Percentiles rank a stretch among this genome's conserved stretches.
phyloP scores from a whole-genome alignment of 2,113 vertebrate genomes.

The Aleadryas rufinucha region DNA sequence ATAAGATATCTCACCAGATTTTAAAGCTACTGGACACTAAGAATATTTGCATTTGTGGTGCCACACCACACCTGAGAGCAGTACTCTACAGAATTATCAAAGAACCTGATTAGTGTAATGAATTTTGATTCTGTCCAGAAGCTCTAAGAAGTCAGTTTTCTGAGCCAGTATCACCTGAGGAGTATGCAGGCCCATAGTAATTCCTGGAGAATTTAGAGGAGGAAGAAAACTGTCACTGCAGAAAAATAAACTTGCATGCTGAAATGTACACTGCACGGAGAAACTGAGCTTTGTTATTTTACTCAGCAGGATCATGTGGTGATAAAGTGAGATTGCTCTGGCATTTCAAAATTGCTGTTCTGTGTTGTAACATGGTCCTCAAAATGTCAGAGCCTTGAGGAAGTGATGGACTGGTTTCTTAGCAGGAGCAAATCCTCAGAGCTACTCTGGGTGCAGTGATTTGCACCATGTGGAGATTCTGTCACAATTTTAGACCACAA shows the following conservation, averaged over 20 bases:
- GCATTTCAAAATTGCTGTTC: neutral
- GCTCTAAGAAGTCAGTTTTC: neutral
- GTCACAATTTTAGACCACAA: neutral
- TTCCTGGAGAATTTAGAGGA: neutral
- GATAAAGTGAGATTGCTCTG: neutral
- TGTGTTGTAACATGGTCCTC: neutral
- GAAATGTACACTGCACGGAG: neutral
- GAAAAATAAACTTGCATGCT: neutral
- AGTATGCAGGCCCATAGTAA: neutral
- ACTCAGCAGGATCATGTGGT: neutral
- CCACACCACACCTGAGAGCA: neutral
- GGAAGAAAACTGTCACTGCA: neutral
- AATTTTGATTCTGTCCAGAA: neutral
- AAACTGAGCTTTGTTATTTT: neutral
- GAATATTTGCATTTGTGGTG: neutral
- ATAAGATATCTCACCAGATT: neutral
- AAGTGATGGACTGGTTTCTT: neutral
- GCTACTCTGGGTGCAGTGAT: neutral
- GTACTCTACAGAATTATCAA: neutral
- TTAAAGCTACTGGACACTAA: neutral
- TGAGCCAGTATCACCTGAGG: neutral
- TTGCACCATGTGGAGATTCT: neutral
- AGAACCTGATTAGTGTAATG: neutral
- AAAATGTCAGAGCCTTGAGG: constrained; percentile 30
- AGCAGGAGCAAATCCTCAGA: neutral